Evolutionary conservation across 2,888 invertebrate species (phyloP).

Genomic region (Apodemia zela): DNA sequence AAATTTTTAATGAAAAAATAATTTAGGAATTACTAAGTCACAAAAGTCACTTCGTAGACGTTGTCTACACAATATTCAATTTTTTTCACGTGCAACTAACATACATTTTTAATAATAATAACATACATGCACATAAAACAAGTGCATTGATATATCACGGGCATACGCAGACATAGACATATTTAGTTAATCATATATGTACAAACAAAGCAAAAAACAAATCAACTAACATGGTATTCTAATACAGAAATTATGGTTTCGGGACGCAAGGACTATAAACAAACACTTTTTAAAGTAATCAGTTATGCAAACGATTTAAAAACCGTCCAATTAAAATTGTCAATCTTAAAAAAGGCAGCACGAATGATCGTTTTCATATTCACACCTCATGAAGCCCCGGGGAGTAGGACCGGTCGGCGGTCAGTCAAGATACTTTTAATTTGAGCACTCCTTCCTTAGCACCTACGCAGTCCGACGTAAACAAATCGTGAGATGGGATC

Average conservation of each 20-base stretch:
- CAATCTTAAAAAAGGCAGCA: conserved; percentile 48
- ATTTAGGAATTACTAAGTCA: no score
- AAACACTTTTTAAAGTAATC: neutral
- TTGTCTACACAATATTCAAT: no score
- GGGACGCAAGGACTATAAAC: neutral
- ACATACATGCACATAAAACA: no score
- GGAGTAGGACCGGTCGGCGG: conserved; percentile 53
- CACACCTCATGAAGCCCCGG: conserved; percentile 66
- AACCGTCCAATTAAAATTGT: conserved; percentile 45
- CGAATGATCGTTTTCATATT: conserved; percentile 55
- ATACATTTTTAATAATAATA: no score
- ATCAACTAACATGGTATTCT: neutral
- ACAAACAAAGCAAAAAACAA: no score
- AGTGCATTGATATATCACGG: no score
- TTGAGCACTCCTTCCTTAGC: conserved; percentile 53
- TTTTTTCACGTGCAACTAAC: no score
- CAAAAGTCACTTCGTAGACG: no score
- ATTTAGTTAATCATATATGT: no score
- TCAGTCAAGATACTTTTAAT: conserved; percentile 47
- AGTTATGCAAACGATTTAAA: neutral
- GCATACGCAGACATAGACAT: no score
- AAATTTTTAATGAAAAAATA: no score
- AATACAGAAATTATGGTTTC: neutral
- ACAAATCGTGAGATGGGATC: conserved; percentile 70
- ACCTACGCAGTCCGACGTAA: conserved; percentile 60